phyloP scores from a whole-genome alignment of 2,888 invertebrate genomes.

The Bombylius discolor region DNA sequence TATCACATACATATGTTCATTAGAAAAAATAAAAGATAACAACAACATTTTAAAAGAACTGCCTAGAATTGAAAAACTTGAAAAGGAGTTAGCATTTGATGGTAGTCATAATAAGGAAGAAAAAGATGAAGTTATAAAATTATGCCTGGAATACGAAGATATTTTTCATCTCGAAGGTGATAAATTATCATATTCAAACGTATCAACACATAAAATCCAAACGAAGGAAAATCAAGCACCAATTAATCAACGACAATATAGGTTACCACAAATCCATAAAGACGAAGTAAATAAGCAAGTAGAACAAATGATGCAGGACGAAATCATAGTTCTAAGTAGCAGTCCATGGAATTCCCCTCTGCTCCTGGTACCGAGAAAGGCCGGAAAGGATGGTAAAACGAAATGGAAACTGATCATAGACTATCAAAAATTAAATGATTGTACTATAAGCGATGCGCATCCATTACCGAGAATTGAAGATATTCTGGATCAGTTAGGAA shows the following conservation, averaged over 20 bases:
- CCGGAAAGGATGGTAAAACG: background rate
- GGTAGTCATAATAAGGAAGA: too few species aligned
- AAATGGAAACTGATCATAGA: background rate
- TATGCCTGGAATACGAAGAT: too few species aligned
- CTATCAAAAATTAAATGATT: constrained; percentile 5
- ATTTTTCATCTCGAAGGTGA: background rate
- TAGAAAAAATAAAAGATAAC: too few species aligned
- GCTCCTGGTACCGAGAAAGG: background rate
- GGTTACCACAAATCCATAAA: background rate
- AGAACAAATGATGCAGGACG: constrained; percentile 18
- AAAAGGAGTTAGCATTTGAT: too few species aligned
- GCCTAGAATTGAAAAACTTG: too few species aligned
- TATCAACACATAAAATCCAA: background rate
- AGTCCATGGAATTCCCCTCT: constrained; percentile 13
- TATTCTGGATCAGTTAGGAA: constrained; percentile 13
- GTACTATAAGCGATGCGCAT: constrained; percentile 7
- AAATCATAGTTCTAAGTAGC: constrained; percentile 19
- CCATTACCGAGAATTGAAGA: constrained; percentile 11
- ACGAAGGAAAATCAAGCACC: background rate
- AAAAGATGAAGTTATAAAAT: constrained; percentile 5
- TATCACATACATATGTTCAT: too few species aligned
- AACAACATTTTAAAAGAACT: too few species aligned
- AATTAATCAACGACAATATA: background rate
- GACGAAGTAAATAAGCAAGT: too few species aligned
- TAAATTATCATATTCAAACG: background rate